These are phyloP conservation scores for Etia nguti DNA, from an alignment of 2,113 vertebrate genomes.

Conservation along the genomic window DNA sequence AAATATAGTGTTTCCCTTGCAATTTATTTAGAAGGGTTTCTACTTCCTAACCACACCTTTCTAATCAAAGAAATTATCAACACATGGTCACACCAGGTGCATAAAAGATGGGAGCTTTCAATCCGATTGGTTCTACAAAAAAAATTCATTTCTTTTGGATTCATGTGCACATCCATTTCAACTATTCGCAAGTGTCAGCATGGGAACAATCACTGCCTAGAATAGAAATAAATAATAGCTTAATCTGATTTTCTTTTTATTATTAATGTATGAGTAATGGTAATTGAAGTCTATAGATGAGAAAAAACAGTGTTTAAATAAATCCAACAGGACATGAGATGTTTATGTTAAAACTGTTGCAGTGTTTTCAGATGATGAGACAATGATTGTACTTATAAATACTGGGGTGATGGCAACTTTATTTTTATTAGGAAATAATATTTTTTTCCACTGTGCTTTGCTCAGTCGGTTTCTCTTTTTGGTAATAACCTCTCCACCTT, in stretches of 20 bases:
- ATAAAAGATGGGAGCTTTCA: neutral
- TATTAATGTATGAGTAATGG: neutral
- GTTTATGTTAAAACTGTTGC: neutral
- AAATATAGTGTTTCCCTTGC: neutral
- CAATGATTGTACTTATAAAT: neutral
- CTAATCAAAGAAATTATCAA: neutral
- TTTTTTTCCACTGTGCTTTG: neutral
- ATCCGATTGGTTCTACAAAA: neutral
- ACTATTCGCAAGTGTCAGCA: neutral
- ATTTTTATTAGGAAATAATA: neutral
- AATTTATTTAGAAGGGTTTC: neutral
- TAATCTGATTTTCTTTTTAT: neutral
- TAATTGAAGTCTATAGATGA: neutral
- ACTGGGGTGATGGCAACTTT: neutral
- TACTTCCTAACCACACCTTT: neutral
- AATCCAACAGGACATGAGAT: neutral
- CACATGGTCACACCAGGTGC: neutral
- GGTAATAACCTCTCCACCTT: neutral
- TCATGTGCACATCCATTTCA: neutral
- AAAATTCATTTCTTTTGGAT: neutral
- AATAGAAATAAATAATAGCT: neutral
- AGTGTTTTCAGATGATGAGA: neutral
- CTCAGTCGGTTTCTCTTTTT: neutral
- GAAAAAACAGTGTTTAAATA: neutral
- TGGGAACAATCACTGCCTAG: neutral